These are phyloP conservation scores for Lanius collurio DNA, from an alignment of 2,113 vertebrate genomes.

Conservation along the genomic window DNA sequence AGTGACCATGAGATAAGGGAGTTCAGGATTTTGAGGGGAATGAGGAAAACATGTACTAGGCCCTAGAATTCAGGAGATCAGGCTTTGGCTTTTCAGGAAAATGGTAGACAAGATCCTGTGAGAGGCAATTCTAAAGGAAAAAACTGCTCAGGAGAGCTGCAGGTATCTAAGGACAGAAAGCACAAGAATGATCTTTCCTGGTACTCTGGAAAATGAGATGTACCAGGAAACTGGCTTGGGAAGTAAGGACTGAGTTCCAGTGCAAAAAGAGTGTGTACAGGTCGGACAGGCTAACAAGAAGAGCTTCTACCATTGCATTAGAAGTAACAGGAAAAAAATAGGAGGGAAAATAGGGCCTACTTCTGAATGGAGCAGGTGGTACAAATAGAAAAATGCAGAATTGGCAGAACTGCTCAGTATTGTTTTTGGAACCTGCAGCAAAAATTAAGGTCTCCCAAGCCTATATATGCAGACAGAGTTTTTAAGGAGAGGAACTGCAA, in stretches of 20 bases:
- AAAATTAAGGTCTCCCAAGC: neutral
- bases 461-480: neutral
- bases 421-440: neutral
- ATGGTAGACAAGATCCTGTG: neutral
- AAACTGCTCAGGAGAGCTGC: neutral
- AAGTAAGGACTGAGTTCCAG: neutral
- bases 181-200: neutral
- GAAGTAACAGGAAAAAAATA: neutral
- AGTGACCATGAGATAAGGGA: neutral
- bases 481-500: neutral
- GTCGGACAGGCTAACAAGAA: neutral
- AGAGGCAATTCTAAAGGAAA: neutral
- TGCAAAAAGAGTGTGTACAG: neutral
- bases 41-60: neutral
- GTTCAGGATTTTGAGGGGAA: neutral
- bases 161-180: neutral
- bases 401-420: neutral
- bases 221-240: neutral
- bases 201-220: neutral
- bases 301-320: neutral
- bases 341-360: neutral
- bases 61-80: neutral
- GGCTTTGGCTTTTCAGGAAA: neutral
- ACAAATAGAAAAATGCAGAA: neutral
- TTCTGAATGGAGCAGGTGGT: neutral